phyloP scores from a whole-genome alignment of 2,888 invertebrate species.

The Lutraria lutraria region DNA sequence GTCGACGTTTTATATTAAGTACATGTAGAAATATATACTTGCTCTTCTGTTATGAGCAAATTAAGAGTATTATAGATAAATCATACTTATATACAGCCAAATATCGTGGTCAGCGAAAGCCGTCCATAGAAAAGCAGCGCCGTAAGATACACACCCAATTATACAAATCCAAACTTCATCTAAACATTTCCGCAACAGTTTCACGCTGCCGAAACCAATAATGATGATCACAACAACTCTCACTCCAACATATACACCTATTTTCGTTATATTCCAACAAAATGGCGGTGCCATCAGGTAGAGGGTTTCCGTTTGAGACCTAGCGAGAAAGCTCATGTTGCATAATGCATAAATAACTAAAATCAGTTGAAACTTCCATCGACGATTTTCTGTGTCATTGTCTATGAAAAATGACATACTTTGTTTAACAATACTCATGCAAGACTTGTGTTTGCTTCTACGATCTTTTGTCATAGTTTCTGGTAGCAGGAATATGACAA shows the following conservation, averaged over 20 bases:
- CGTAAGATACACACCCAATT: slow-evolving; percentile 57
- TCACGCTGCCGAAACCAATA: slow-evolving; percentile 56
- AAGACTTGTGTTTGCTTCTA: slow-evolving; percentile 50
- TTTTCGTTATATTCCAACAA: slow-evolving; percentile 68
- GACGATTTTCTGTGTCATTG: slow-evolving; percentile 53
- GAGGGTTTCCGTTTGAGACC: slow-evolving; percentile 59
- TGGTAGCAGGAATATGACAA: slow-evolving; percentile 55
- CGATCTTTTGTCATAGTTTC: slow-evolving; percentile 60
- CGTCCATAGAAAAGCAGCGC: slow-evolving; percentile 61
- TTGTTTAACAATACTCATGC: slow-evolving; percentile 41
- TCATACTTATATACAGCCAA: slow-evolving; percentile 55
- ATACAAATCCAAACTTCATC: slow-evolving; percentile 64
- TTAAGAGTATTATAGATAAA: no score
- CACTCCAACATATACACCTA: slow-evolving; percentile 64
- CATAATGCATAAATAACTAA: slow-evolving; percentile 50
- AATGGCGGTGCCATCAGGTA: slow-evolving; percentile 69
- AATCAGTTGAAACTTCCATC: slow-evolving; percentile 65
- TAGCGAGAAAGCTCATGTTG: slow-evolving; percentile 53
- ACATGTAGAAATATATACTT: no score
- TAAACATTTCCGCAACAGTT: slow-evolving; percentile 54
- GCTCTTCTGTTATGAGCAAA: no score
- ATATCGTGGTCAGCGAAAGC: slow-evolving; percentile 58
- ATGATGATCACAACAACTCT: slow-evolving; percentile 54
- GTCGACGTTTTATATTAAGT: no score
- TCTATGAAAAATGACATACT: slow-evolving; percentile 50